phyloP scores from a whole-genome alignment of 2,113 vertebrate species.

The Malurus cyaneus region DNA sequence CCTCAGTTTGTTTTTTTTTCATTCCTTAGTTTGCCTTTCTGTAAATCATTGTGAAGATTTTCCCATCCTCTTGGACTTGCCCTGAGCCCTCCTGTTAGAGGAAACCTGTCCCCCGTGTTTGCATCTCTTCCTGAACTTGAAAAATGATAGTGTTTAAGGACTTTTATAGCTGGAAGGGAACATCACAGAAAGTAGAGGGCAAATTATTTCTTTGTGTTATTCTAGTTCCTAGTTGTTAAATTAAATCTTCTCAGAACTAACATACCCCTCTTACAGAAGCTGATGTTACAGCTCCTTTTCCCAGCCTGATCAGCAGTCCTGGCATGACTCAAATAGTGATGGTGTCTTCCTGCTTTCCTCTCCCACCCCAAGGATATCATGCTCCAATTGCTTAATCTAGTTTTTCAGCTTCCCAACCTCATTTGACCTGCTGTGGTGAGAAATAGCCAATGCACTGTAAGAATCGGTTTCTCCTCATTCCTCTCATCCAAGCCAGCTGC shows the following conservation, averaged over 20 bases:
- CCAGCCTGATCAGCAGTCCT: background rate
- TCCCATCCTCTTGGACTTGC: background rate
- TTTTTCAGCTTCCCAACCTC: slow-evolving; percentile 39
- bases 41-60: background rate
- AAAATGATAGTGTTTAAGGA: background rate
- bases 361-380: background rate
- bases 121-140: background rate
- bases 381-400: slow-evolving; percentile 35
- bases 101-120: background rate
- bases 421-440: slow-evolving; percentile 37
- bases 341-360: background rate
- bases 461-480: background rate
- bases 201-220: background rate
- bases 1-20: background rate
- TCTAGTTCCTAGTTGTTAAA: background rate
- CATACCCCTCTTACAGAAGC: background rate
- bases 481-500: background rate
- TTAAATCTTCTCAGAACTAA: background rate
- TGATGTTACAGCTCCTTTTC: background rate
- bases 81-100: background rate
- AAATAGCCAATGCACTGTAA: background rate
- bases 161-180: background rate
- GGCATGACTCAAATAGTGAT: background rate
- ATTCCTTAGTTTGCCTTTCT: background rate
- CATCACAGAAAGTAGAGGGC: background rate